Base-by-base conservation (phyloP, 2,888 invertebrate genomes). In the Hoplodrina ambigua region DNA sequence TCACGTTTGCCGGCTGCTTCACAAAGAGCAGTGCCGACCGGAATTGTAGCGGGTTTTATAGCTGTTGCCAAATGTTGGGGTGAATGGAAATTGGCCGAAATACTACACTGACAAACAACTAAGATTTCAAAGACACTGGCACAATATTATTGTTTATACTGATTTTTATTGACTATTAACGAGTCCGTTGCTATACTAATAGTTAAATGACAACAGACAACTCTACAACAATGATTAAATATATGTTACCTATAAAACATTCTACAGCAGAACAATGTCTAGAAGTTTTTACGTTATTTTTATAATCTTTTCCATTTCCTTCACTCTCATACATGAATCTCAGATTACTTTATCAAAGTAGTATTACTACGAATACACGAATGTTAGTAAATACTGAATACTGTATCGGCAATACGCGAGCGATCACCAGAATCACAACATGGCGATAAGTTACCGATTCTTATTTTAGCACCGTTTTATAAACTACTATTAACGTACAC, bases 331-430 rank as follows among this genome's bases (percentile, higher is more conserved):
- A 15, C 13, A 50, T 64, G 15, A 17, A 46, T 30, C 52, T 75
- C 46, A 37, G 5, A 19, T 69, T 41, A 59, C 25, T 13, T 50
- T 8, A 19, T 44, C 58, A 30, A 46, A 25, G 54, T 25, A 50
- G 17, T 44, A 15, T 20, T 60, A 71, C 44, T 46, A 50, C n/a
- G 53, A 72, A 56, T 17, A 17, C 13, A 13, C 13, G n/a, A 53
- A 60, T 63, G 60, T 68, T 76, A 73, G 56, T 77, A 73, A 76
- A 76, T 60, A 76, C 15, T 17, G 41, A 76, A 76, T 60, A 76
- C 15, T 17, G 41, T 33, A 13, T 30, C 80, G 20, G 20, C 63
- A 20, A 37, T 50, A 60, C 33, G 54, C 10, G 25, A 55, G n/a
- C 25, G 53, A 56, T 62, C 52, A 56, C 5, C 30, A 46, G 19